These are phyloP conservation scores for Sitobion miscanthi DNA, from an alignment of 1,140 invertebrate genomes.

Conservation along the genomic window DNA sequence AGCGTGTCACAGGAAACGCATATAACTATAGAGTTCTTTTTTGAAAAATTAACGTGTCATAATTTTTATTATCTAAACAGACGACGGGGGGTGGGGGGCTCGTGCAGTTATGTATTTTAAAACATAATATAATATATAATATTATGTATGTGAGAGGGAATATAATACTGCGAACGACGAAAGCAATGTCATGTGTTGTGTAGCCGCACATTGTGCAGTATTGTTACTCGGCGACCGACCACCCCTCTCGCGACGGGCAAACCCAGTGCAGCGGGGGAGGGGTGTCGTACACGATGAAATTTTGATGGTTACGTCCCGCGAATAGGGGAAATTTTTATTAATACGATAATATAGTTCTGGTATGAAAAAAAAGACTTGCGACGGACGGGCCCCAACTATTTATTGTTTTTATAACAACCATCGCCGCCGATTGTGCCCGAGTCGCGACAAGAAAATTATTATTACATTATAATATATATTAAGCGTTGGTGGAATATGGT, in stretches of 20 bases:
- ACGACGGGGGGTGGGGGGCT: not conserved
- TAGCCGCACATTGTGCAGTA: not conserved
- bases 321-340: not conserved
- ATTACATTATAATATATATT: not conserved
- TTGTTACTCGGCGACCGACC: not conserved
- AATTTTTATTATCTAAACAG: not conserved
- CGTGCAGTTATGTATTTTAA: not conserved
- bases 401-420: not conserved
- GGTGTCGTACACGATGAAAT: not conserved
- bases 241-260: not conserved
- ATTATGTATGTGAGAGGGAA: not conserved
- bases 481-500: not conserved
- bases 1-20: not conserved
- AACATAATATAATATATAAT: not conserved
- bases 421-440: not conserved
- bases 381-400: not conserved
- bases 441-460: not conserved
- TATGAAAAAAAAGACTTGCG: not conserved
- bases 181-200: not conserved
- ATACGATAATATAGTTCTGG: not conserved
- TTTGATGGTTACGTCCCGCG: not conserved
- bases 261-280: too few species aligned
- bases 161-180: not conserved
- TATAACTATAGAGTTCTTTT: not conserved
- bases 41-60: constrained; percentile 34